phyloP scores from a whole-genome alignment of 92 coral and sea anemone species.

The Heliopora coerulea region DNA sequence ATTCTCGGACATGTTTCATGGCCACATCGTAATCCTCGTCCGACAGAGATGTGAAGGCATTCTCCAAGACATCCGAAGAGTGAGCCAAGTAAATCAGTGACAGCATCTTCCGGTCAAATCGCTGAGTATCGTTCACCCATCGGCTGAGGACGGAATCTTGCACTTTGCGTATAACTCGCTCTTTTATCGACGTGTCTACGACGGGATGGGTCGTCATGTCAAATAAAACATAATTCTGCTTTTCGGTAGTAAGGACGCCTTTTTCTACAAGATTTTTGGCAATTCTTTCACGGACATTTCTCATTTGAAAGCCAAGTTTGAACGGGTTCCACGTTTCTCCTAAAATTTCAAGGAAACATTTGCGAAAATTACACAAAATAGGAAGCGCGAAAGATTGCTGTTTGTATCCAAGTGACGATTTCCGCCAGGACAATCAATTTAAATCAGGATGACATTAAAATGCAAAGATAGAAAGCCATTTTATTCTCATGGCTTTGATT shows the following conservation, averaged over 20 bases:
- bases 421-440: too few species aligned
- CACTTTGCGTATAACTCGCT: constrained; percentile 79
- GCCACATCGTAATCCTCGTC: constrained; percentile 99
- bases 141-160: constrained; percentile 89
- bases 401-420: too few species aligned
- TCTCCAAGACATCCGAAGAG: constrained; percentile 96
- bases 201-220: constrained; percentile 99
- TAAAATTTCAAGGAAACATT: constrained; percentile 33
- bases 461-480: too few species aligned
- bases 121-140: constrained; percentile 92
- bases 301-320: constrained; percentile 87
- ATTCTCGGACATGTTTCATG: constrained; percentile 94
- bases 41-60: constrained; percentile 93
- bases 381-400: too few species aligned
- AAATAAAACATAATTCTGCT: constrained; percentile 94
- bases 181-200: constrained; percentile 81
- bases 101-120: constrained; percentile 80
- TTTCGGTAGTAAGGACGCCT: constrained; percentile 96
- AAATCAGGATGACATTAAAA: too few species aligned
- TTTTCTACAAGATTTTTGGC: constrained; percentile 99
- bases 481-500: too few species aligned
- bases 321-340: constrained; percentile 99
- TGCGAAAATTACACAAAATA: too few species aligned
- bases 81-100: constrained; percentile 94
- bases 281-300: constrained; percentile 97